These are phyloP conservation scores for Oriolus oriolus DNA, from an alignment of 2,113 vertebrate genomes.

Conservation along the genomic window DNA sequence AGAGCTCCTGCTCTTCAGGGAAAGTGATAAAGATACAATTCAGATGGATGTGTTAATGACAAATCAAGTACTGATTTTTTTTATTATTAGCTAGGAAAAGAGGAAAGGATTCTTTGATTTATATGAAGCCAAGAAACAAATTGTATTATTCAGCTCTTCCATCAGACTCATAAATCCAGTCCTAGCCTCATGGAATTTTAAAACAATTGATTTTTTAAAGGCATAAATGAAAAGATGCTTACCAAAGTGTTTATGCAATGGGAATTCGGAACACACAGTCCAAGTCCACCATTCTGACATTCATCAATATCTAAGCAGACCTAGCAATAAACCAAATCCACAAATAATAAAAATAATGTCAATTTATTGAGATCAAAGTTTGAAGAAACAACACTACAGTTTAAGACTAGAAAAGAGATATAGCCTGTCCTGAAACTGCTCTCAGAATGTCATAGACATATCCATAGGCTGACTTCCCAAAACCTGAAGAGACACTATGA, in stretches of 20 bases:
- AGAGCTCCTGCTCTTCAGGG: background rate
- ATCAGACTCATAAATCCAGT: background rate
- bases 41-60: background rate
- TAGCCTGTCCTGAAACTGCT: background rate
- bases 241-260: slow-evolving; percentile 90
- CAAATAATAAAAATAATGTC: background rate
- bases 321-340: slow-evolving; percentile 43
- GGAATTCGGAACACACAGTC: slow-evolving; percentile 87
- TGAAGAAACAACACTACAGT: background rate
- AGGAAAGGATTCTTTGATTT: background rate
- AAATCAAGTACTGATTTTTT: background rate
- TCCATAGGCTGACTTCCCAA: background rate
- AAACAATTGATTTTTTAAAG: background rate
- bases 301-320: slow-evolving; percentile 86
- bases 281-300: slow-evolving; percentile 80
- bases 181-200: background rate
- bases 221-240: slow-evolving; percentile 45
- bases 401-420: background rate
- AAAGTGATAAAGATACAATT: background rate
- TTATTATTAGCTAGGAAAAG: background rate
- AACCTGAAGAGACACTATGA: background rate
- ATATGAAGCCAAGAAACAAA: background rate
- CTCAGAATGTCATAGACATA: background rate
- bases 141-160: background rate
- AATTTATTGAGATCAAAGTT: background rate